Evolutionary conservation across 1,140 invertebrate species (phyloP).

Genomic region (Drosophila virilis): DNA sequence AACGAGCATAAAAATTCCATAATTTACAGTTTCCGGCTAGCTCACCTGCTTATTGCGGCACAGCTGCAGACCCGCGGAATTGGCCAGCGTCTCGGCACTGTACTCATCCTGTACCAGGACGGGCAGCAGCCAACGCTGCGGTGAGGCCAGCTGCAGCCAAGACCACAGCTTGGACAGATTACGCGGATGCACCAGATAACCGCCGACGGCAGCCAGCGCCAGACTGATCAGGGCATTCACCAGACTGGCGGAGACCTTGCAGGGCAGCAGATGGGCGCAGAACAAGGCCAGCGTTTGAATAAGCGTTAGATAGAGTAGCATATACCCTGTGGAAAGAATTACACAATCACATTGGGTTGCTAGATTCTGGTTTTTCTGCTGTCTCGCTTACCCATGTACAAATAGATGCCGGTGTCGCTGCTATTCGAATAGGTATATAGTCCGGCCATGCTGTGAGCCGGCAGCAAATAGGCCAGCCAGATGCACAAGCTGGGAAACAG

Average conservation of each 20-base stretch:
- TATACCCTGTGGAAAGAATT: slow-evolving; percentile 86
- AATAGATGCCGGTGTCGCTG: slow-evolving; percentile 89
- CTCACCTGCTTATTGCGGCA: slow-evolving; percentile 89
- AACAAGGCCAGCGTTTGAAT: slow-evolving; percentile 88
- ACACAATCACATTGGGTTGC: not conserved
- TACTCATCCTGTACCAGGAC: slow-evolving; percentile 89
- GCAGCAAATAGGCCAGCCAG: slow-evolving; percentile 92
- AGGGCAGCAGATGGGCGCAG: slow-evolving; percentile 85
- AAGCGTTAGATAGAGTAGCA: slow-evolving; percentile 91
- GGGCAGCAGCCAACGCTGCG: slow-evolving; percentile 90
- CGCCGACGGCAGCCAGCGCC: slow-evolving; percentile 88
- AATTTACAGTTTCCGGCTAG: not conserved
- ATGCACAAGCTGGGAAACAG: slow-evolving; percentile 86
- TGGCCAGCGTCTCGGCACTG: slow-evolving; percentile 86
- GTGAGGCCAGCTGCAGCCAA: slow-evolving; percentile 89
- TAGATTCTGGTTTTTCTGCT: not conserved
- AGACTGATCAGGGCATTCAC: slow-evolving; percentile 87
- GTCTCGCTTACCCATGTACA: slow-evolving; percentile 88
- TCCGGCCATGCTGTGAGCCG: slow-evolving; percentile 95
- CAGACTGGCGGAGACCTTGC: slow-evolving; percentile 86
- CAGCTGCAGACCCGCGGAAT: slow-evolving; percentile 85
- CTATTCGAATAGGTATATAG: slow-evolving; percentile 88
- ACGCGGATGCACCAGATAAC: slow-evolving; percentile 89
- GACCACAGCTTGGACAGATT: slow-evolving; percentile 89
- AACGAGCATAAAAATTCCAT: too few relatives aligned